Percentiles rank a stretch among this genome's conserved stretches.
These are phyloP conservation scores for Listrodromus nycthemerus DNA, from an alignment of 2,888 invertebrate species.

Conservation along the genomic window DNA sequence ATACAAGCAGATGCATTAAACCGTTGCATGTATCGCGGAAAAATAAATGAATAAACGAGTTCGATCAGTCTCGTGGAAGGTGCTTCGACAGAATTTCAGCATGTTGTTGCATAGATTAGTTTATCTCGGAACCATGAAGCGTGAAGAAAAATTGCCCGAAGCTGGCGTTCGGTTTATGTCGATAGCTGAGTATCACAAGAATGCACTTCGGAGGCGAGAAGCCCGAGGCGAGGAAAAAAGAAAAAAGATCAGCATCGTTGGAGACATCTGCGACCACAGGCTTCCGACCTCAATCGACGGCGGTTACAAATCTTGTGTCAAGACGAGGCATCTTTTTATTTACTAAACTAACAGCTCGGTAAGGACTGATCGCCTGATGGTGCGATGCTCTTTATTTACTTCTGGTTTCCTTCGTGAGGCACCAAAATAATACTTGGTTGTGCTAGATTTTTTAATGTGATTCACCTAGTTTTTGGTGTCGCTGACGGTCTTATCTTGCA, in stretches of 20 bases:
- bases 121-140: neutral
- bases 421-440: neutral
- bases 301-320: neutral
- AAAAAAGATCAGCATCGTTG: conserved; percentile 1
- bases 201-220: neutral
- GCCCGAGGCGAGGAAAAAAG: neutral
- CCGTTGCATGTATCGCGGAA: neutral
- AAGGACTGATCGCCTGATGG: neutral
- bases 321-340: neutral
- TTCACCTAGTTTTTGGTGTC: neutral
- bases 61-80: neutral
- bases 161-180: neutral
- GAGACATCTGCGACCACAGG: conserved; percentile 20
- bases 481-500: neutral
- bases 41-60: neutral
- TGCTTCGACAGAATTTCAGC: neutral
- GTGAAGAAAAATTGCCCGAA: neutral
- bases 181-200: neutral
- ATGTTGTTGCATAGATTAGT: neutral
- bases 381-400: neutral
- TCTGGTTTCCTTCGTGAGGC: neutral
- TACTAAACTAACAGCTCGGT: neutral
- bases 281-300: neutral
- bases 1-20: neutral
- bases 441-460: neutral